These are phyloP conservation scores for Orius insidiosus DNA, from an alignment of 1,140 invertebrate genomes.

Conservation along the genomic window DNA sequence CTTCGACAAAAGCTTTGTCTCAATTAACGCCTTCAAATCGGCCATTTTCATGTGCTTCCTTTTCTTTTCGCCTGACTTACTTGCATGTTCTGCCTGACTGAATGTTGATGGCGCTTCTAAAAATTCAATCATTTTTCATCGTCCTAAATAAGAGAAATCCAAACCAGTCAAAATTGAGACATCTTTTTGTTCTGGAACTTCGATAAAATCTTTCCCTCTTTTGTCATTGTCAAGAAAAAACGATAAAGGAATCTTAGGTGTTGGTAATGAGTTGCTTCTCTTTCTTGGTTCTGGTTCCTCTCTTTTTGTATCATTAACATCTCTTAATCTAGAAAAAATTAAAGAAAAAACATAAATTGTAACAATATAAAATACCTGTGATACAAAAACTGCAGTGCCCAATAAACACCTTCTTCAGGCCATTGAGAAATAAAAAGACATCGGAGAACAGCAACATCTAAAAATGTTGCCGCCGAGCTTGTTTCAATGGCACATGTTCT, in stretches of 20 bases:
- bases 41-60: constrained; percentile 72
- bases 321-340: constrained; percentile 40
- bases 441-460: constrained; percentile 87
- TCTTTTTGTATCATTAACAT: constrained; percentile 60
- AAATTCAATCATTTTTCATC: constrained; percentile 18
- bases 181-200: constrained; percentile 49
- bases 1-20: constrained; percentile 76
- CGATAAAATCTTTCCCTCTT: constrained; percentile 56
- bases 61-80: constrained; percentile 56
- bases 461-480: constrained; percentile 73
- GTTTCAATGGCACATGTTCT: constrained; percentile 12
- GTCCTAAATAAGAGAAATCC: constrained; percentile 12
- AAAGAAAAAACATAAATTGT: constrained; percentile 4
- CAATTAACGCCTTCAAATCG: constrained; percentile 73
- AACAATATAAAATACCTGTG: constrained; percentile 53
- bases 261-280: constrained; percentile 77
- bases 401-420: constrained; percentile 94
- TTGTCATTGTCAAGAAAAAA: constrained; percentile 55
- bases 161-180: constrained; percentile 34
- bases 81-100: constrained; percentile 26
- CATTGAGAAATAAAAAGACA: constrained; percentile 95
- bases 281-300: constrained; percentile 55
- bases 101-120: constrained; percentile 26
- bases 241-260: constrained; percentile 80
- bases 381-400: constrained; percentile 87